These are phyloP conservation scores for Bombyx huttoni DNA, from an alignment of 2,888 invertebrate species.

Conservation along the genomic window DNA sequence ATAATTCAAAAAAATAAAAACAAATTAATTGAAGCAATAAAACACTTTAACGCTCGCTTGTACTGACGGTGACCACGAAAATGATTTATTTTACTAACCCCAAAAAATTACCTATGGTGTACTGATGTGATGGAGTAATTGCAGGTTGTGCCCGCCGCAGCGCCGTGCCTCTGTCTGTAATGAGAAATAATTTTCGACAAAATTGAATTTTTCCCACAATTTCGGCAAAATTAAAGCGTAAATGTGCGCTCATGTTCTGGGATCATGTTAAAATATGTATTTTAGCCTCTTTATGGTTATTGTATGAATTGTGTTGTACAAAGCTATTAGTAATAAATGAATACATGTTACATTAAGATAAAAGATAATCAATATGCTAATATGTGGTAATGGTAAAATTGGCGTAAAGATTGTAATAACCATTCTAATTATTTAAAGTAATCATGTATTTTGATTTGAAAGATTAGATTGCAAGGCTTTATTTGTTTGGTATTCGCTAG, in stretches of 20 bases:
- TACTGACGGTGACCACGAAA: slow-evolving; percentile 1
- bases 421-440: too few relatives aligned
- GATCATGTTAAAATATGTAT: background rate
- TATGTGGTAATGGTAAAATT: too few relatives aligned
- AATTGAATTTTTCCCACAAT: slow-evolving; percentile 1
- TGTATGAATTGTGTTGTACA: background rate
- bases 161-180: slow-evolving; percentile 1
- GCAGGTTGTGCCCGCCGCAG: slow-evolving; percentile 3
- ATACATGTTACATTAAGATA: too few relatives aligned
- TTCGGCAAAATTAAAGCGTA: slow-evolving; percentile 1
- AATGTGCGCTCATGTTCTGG: background rate
- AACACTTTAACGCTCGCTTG: background rate
- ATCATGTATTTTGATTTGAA: background rate
- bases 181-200: slow-evolving; percentile 3
- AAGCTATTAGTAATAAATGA: background rate
- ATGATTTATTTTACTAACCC: slow-evolving; percentile 14
- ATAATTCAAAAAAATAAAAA: background rate
- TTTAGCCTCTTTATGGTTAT: background rate
- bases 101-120: slow-evolving; percentile 14
- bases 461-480: background rate
- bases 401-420: too few relatives aligned
- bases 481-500: background rate
- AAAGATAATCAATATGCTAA: too few relatives aligned
- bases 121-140: slow-evolving; percentile 20
- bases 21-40: background rate